These are phyloP conservation scores for Nemopilema nomurai DNA, from an alignment of 30 jellyfish, hydroid and myxozoan species.

Conservation along the genomic window DNA sequence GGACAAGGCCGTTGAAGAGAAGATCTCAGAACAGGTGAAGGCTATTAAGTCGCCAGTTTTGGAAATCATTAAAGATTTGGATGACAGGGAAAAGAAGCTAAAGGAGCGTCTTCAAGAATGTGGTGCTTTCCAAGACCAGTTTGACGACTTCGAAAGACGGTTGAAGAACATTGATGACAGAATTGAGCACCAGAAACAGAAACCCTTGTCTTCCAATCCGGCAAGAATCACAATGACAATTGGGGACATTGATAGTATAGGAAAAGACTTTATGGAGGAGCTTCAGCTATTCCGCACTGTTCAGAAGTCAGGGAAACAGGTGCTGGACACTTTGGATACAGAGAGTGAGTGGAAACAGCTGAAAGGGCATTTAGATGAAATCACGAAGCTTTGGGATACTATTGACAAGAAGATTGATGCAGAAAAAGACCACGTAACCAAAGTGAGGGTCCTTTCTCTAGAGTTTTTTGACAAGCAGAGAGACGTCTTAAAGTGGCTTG, in stretches of 20 bases:
- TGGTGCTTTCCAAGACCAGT: conserved; percentile 98
- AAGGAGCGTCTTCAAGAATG: conserved; percentile 89
- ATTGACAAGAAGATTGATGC: conserved; percentile 58
- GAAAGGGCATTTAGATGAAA: conserved; percentile 76
- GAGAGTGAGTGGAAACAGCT: conserved; percentile 72
- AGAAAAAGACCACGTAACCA: conserved; percentile 77
- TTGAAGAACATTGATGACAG: conserved; percentile 77
- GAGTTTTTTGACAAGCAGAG: conserved; percentile 68
- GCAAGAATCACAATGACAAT: conserved; percentile 75
- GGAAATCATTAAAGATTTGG: conserved; percentile 50
- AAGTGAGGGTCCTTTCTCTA: conserved; percentile 44
- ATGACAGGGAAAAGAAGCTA: conserved; percentile 81
- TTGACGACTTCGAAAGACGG: conserved; percentile 91
- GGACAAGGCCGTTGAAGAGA: conserved; percentile 74
- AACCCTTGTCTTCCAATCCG: conserved; percentile 89
- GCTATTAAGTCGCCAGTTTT: conserved; percentile 65
- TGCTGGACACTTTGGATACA: conserved; percentile 64
- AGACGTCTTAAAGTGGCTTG: conserved; percentile 70
- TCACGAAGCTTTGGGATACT: conserved; percentile 64
- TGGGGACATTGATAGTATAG: conserved; percentile 73
- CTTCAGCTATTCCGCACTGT: conserved; percentile 59
- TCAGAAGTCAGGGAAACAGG: conserved; percentile 66
- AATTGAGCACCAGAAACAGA: conserved; percentile 71
- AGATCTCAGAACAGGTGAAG: conserved; percentile 40
- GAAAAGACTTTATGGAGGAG: conserved; percentile 86